Evolutionary conservation across 2,113 vertebrate species (phyloP), one percentile per base, ranked within the genome.

Genomic region (Equus przewalskii): DNA sequence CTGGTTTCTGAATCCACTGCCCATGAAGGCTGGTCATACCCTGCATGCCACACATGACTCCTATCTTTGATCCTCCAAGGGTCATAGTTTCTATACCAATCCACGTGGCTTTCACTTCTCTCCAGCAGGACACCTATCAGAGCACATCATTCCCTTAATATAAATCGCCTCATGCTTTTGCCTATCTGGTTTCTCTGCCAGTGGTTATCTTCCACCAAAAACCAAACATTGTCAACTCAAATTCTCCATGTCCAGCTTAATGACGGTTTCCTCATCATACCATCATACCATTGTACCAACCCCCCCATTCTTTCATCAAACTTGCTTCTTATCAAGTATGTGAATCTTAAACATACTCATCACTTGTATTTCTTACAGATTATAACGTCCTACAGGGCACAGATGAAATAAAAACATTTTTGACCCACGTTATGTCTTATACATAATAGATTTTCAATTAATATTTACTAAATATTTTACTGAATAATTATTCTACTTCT

Each of bases 41-140:
- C 10, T 14, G 7, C 7, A 30, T 4, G 2, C 19, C 65, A 3
- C 0, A 6, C 11, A 1, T 22, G 22, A 46, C 18, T 56, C 1
- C 28, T 22, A 12, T 28, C 67, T 62, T 64, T 41, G 56, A 21
- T 51, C 33, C 24, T 91, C 62, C 46, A 26, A 11, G 1, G 12
- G 13, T 36, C 18, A 1, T 6, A 21, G 30, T 69, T 82, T 67
- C 51, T 69, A 4, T 33, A 3, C 11, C 6, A 33, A 64, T 5
- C 15, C 44, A 49, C 9, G 2, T 0, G 21, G 8, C n/a, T 44
- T 46, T 33, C 26, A 18, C 6, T 18, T 22, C 28, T 73, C 26
- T 44, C 49, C 65, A 75, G 41, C 10, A 75, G 15, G 26, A 67
- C 1, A 11, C 9, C 36, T 49, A 4, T 22, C 58, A 70, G 30